phyloP scores from a whole-genome alignment of 2,113 vertebrate genomes.

The Formicarius rufipectus region DNA sequence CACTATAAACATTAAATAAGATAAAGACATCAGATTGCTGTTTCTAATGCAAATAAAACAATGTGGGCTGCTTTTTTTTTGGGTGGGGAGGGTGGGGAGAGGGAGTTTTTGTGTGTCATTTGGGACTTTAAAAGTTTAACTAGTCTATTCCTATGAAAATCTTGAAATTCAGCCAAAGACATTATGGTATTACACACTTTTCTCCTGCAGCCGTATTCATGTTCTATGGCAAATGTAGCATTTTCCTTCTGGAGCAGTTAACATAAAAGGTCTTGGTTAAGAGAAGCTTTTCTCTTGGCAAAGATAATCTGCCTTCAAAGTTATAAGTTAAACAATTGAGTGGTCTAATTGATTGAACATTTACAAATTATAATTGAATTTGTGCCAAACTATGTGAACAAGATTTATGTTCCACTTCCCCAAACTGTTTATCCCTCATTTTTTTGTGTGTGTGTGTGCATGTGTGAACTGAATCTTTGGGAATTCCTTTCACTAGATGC shows the following conservation, averaged over 20 bases:
- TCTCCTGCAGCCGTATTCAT: neutral
- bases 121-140: neutral
- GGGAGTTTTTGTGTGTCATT: neutral
- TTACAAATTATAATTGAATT: conserved; percentile 67
- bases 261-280: neutral
- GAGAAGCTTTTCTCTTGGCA: neutral
- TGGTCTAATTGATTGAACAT: conserved; percentile 62
- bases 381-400: conserved; percentile 59
- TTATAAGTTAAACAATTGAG: conserved; percentile 19
- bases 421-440: conserved; percentile 29
- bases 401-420: conserved; percentile 47
- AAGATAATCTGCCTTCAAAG: conserved; percentile 59
- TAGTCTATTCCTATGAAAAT: neutral
- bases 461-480: conserved; percentile 53
- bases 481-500: conserved; percentile 53
- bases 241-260: conserved; percentile 10
- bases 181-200: neutral
- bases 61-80: neutral
- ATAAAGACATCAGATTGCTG: neutral
- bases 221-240: neutral
- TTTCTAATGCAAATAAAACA: neutral
- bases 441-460: neutral
- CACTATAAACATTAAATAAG: neutral
- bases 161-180: neutral
- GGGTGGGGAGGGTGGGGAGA: accelerated